Evolutionary conservation across 2,888 invertebrate genomes (phyloP).

Genomic region (Orchesella flavescens): DNA sequence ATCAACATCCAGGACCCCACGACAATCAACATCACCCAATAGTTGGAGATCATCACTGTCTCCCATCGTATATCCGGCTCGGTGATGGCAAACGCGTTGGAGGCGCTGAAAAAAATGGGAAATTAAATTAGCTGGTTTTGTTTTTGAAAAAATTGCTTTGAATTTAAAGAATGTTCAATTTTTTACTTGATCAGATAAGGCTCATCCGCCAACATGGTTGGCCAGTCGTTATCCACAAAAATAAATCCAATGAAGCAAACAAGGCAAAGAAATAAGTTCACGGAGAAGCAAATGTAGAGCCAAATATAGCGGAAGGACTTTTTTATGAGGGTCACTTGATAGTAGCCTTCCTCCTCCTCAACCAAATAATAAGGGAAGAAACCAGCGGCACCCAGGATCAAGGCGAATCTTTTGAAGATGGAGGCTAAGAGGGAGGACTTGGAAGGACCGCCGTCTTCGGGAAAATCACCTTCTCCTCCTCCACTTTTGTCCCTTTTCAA

Average conservation of each 20-base stretch:
- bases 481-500: neutral
- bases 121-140: neutral
- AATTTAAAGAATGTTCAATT: neutral
- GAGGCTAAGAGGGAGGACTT: neutral
- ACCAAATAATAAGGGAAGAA: neutral
- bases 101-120: neutral
- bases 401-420: neutral
- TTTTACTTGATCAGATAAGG: neutral
- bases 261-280: neutral
- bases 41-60: neutral
- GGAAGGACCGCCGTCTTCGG: neutral
- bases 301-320: neutral
- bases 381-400: neutral
- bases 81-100: neutral
- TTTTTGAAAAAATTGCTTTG: too few species aligned
- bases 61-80: neutral
- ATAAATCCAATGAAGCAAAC: neutral
- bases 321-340: neutral
- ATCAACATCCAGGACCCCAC: neutral
- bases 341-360: neutral
- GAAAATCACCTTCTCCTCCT: neutral
- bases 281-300: neutral
- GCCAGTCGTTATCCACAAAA: neutral
- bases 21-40: constrained; percentile 1
- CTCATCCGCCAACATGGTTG: neutral